Percentiles rank a stretch among this genome's conserved stretches.
These are phyloP conservation scores for Typhlomys cinereus DNA, from an alignment of 2,113 vertebrate genomes.

Conservation along the genomic window DNA sequence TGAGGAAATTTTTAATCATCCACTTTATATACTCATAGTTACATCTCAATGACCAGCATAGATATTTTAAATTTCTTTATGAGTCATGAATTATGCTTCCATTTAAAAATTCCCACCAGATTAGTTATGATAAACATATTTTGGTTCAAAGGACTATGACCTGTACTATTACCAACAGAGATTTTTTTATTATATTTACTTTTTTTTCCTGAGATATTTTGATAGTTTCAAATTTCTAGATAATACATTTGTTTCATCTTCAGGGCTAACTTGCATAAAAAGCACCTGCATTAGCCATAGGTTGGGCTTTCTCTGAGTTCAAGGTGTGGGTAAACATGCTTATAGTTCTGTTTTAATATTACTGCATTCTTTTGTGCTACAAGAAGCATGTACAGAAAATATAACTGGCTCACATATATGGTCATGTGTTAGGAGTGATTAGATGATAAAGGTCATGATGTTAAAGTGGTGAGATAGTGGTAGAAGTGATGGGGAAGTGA, in stretches of 20 bases:
- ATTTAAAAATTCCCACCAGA: constrained; percentile 7
- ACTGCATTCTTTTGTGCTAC: background rate
- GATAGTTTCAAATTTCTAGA: background rate
- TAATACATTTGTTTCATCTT: background rate
- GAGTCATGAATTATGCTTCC: background rate
- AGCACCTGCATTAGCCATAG: background rate
- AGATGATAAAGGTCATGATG: background rate
- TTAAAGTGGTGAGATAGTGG: background rate
- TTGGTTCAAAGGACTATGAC: background rate
- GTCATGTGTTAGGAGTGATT: background rate
- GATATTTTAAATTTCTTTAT: constrained; percentile 6
- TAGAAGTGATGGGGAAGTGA: background rate
- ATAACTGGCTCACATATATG: background rate
- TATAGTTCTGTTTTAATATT: background rate
- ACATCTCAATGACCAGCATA: background rate
- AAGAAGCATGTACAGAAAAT: background rate
- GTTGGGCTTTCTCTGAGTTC: background rate
- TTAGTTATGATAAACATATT: background rate
- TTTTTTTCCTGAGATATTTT: background rate
- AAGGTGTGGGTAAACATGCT: background rate
- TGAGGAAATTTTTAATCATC: constrained; percentile 31
- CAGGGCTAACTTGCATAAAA: background rate
- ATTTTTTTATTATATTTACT: no score
- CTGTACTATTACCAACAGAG: background rate
- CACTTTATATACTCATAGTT: background rate